Evolutionary conservation across 53 echinoderm and acorn worm genomes (phyloP).

Genomic region (Astropecten irregularis): DNA sequence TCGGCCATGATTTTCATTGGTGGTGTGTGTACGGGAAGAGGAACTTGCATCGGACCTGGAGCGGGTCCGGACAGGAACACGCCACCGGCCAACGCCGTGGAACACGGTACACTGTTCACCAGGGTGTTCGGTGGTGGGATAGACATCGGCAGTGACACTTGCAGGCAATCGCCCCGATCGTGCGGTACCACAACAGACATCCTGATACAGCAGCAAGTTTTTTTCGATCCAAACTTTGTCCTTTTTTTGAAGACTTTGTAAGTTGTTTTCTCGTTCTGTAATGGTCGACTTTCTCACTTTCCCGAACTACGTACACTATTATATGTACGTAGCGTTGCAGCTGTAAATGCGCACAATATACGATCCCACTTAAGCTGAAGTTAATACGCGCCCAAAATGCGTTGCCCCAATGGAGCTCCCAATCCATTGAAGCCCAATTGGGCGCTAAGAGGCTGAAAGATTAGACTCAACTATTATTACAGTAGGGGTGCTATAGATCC

Average conservation of each 20-base stretch:
- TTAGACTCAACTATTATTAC: constrained; percentile 3
- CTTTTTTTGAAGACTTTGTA: too few species aligned
- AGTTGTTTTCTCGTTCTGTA: too few species aligned
- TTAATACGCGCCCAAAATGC: constrained; percentile 38
- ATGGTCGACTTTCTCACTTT: not conserved
- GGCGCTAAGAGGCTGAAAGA: not conserved
- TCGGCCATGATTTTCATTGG: constrained; percentile 39
- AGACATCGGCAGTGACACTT: constrained; percentile 20
- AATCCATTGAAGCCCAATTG: not conserved
- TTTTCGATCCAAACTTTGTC: too few species aligned
- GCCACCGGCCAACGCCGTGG: constrained; percentile 1
- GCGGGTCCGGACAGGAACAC: constrained; percentile 31
- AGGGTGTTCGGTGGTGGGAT: constrained; percentile 31
- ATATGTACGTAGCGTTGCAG: too few species aligned
- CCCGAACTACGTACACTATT: not conserved
- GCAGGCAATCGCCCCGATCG: constrained; percentile 31
- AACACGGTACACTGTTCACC: constrained; percentile 6
- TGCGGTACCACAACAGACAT: constrained; percentile 45
- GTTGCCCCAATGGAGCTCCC: not conserved
- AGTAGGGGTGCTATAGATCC: too few species aligned
- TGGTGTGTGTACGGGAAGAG: constrained; percentile 9
- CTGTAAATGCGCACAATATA: too few species aligned
- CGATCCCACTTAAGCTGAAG: too few species aligned
- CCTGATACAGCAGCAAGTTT: not conserved
- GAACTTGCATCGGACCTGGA: not conserved